These are phyloP conservation scores for Drosophila histrio DNA, from an alignment of 2,888 invertebrate species.

Conservation along the genomic window DNA sequence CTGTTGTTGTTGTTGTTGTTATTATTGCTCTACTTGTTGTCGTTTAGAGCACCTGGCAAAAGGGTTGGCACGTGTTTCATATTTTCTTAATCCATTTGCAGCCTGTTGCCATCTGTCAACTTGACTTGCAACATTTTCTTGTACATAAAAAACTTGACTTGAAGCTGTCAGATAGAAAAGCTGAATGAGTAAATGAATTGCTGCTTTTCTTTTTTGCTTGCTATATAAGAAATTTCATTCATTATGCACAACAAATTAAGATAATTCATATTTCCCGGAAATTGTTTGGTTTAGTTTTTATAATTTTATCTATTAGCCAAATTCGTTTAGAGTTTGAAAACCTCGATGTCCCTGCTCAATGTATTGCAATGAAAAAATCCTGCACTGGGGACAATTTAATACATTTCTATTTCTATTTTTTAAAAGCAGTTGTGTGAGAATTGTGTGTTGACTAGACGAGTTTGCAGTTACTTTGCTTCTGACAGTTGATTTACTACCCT, in stretches of 20 bases:
- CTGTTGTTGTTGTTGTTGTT: constrained; percentile 17
- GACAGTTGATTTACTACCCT: constrained; percentile 56
- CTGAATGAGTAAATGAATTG: neutral
- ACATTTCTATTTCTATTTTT: constrained; percentile 35
- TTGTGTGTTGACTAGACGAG: constrained; percentile 34
- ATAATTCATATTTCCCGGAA: neutral
- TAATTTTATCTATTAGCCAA: too few relatives aligned
- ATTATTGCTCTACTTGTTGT: constrained; percentile 13
- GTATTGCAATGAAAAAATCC: neutral
- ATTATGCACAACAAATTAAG: neutral
- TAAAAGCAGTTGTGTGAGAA: constrained; percentile 28
- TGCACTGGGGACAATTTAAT: neutral
- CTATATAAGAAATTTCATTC: neutral
- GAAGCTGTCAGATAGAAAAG: neutral
- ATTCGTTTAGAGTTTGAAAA: neutral
- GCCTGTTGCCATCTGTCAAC: constrained; percentile 40
- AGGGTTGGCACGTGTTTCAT: constrained; percentile 40
- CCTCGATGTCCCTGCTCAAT: neutral
- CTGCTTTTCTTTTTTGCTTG: neutral
- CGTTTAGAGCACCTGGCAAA: constrained; percentile 12
- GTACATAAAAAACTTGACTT: constrained; percentile 4
- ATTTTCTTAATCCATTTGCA: constrained; percentile 45
- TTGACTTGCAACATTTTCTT: neutral
- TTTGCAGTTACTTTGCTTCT: constrained; percentile 29
- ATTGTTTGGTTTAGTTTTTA: neutral